Evolutionary conservation across 2,797 vertebrate species (phyloP), one percentile per base, ranked within the genome.

Genomic region (Gallinago solitaria): DNA sequence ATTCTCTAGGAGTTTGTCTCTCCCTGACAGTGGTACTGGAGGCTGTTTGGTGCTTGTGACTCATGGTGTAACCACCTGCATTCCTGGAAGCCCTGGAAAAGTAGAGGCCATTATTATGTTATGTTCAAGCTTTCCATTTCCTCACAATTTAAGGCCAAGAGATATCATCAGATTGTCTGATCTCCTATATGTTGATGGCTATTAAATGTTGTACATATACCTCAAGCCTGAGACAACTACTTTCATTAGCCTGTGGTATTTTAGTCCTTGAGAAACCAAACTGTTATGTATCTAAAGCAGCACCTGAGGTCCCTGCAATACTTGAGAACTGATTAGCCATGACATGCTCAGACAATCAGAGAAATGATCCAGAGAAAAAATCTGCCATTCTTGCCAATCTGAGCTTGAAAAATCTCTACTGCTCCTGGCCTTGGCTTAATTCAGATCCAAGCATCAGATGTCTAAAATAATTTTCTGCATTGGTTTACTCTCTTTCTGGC

Each of bases 381-480:
- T 19, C 41, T 5, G 59, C 30, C 11, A 59, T 41, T 35, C 33
- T 67, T 92, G 51, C 47, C 75, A 67, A 16, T 50, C 20, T 53
- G 47, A 82, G 32, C 47, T 41, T 64, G 70, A 87, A 82, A 92
- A 76, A 74, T 67, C 43, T 89, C 56, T 90, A 5, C 56, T 87
- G 24, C 27, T 82, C 30, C 63, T 67, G 56, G 41, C 50, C 56
- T 60, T 67, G 39, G 19, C 32, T 95, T 67, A 92, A 84, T 79
- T 89, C 70, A 90, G 83, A 84, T 23, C 8, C 39, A 59, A 56
- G 59, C 48, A 84, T 90, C 51, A 68, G 56, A 92, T n/a, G 32
- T 50, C 51, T 67, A 77, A 76, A 81, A 79, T 51, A 48, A 92
- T 94, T 87, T 93, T 95, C 81, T 93, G 28, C 41, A 19, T 76